Conservation (phyloP, 2,113 vertebrate genomes). For the Malurus cyaneus region DNA sequence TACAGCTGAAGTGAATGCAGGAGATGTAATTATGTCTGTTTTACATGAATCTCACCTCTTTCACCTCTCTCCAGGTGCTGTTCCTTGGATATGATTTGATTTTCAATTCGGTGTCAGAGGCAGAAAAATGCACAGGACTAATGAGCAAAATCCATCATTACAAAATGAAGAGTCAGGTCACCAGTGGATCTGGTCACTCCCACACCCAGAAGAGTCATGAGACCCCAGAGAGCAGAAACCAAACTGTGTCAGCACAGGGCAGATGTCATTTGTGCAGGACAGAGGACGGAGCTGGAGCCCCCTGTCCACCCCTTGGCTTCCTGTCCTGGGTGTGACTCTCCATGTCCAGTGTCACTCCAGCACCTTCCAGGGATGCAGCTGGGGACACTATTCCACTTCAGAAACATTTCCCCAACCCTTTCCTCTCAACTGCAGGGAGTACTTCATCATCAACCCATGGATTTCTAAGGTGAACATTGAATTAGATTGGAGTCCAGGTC, state of each 20-base stretch:
- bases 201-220: background rate
- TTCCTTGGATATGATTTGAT: background rate
- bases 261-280: background rate
- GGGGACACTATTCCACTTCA: background rate
- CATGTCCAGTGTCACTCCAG: background rate
- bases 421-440: background rate
- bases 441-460: background rate
- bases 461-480: background rate
- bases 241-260: background rate
- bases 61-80: background rate
- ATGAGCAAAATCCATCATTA: background rate
- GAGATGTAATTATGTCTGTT: background rate
- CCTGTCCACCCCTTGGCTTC: fast-evolving
- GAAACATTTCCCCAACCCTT: background rate
- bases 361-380: background rate
- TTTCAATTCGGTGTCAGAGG: background rate
- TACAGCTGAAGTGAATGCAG: background rate
- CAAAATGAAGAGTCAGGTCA: background rate
- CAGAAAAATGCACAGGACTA: background rate
- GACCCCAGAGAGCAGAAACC: background rate
- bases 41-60: background rate
- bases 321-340: background rate
- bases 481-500: background rate
- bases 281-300: background rate
- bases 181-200: background rate